These are phyloP conservation scores for Engraulis encrasicolus DNA, from an alignment of 2,113 vertebrate species.

Conservation along the genomic window DNA sequence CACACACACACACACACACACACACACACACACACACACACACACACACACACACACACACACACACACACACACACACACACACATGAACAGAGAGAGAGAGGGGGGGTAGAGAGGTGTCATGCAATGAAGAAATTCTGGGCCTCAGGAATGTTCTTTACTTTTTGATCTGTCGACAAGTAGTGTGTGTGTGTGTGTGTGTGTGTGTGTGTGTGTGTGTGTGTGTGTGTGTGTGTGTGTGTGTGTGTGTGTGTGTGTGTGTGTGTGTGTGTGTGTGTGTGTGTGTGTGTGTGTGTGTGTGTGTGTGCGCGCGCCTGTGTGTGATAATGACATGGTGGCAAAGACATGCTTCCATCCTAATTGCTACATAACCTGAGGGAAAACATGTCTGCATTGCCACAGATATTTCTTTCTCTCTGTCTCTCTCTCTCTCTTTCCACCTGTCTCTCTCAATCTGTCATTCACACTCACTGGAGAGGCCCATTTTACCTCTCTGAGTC, in stretches of 20 bases:
- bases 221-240: neutral
- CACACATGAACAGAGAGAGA: neutral
- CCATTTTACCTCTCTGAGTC: too few relatives aligned
- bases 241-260: neutral
- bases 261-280: too few relatives aligned
- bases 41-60: constrained; percentile 15
- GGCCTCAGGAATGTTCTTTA: neutral
- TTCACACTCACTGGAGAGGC: too few relatives aligned
- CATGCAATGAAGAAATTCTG: neutral
- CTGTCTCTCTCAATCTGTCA: too few relatives aligned
- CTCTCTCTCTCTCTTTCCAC: neutral
- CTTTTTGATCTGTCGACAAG: neutral
- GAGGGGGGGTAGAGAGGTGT: too few relatives aligned
- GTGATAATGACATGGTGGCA: too few relatives aligned
- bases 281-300: too few relatives aligned
- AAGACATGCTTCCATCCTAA: too few relatives aligned
- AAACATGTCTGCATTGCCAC: neutral
- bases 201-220: constrained; percentile 4
- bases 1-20: neutral
- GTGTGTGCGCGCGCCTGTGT: too few relatives aligned
- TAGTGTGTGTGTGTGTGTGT: neutral
- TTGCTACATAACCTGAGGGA: neutral
- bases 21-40: neutral
- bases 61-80: neutral
- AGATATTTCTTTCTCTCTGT: neutral